A percentile compares a stretch with the other conserved stretches of the same genome.
These are phyloP conservation scores for Sinhomidia bicolor DNA, from an alignment of 2,888 invertebrate species.

Conservation along the genomic window DNA sequence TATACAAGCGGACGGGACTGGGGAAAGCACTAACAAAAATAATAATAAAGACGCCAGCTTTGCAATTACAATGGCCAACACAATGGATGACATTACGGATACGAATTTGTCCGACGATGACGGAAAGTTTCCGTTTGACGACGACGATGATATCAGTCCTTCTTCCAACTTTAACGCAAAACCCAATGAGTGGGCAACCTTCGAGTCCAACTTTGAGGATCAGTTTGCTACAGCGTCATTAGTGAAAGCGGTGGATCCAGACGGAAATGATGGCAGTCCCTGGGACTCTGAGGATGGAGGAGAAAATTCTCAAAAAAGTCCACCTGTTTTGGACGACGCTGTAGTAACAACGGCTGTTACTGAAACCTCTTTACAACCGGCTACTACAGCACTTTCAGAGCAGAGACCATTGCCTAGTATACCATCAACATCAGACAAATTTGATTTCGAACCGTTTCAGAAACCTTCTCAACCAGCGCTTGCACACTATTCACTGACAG, in stretches of 20 bases:
- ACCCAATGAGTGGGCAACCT: conserved; percentile 80
- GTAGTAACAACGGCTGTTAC: background rate
- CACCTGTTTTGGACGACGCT: conserved; percentile 38
- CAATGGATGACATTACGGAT: conserved; percentile 80
- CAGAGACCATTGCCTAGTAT: background rate
- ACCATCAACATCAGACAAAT: conserved; percentile 51
- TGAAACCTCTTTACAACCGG: background rate
- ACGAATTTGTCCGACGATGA: conserved; percentile 79
- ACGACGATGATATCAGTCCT: conserved; percentile 76
- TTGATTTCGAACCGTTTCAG: conserved; percentile 79
- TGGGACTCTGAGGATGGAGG: conserved; percentile 77
- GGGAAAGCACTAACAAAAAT: conserved; percentile 52
- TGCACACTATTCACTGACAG: conserved; percentile 45
- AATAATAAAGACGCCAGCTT: conserved; percentile 58
- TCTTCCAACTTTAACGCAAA: conserved; percentile 70
- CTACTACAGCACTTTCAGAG: background rate
- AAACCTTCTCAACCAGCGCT: conserved; percentile 72
- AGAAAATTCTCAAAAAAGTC: conserved; percentile 57
- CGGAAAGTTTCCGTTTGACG: conserved; percentile 76
- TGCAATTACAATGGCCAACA: conserved; percentile 71
- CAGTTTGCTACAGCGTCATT: conserved; percentile 74
- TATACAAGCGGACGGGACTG: conserved; percentile 77
- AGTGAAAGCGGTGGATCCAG: conserved; percentile 71
- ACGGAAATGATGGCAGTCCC: conserved; percentile 73
- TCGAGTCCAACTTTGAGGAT: conserved; percentile 80